Base-by-base conservation (phyloP, 2,888 invertebrate genomes). In the Plebejus melissa region DNA sequence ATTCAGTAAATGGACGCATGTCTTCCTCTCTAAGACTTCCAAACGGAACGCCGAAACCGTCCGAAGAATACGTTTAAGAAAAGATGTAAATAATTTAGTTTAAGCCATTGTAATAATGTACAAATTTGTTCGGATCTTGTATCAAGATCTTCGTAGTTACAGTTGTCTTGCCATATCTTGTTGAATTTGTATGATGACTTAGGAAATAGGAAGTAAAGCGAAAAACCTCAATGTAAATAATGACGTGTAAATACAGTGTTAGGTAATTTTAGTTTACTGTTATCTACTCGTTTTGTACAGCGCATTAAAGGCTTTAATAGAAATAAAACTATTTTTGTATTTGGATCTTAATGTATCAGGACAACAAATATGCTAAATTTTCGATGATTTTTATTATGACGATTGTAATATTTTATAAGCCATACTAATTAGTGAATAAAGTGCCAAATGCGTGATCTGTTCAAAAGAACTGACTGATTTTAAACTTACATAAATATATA, bases 51-150 rank as follows among this genome's bases (percentile, higher is more conserved):
- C 96, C 97, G 80, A 97, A 98, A 90, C 97, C 97, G 76, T 97
- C 97, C 76, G 98, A 98, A 91, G 98, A 98, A 89, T 98, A 98
- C 91, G 98, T 98, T 89, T 97, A 88, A 87, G 77, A 76, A 78
- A 72, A 41, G 57, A 74, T 83, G 83, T 83, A 82, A 79, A 82
- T 82, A 82, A 38, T 57, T 74, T 78, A 74, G 75, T 74, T 79
- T 79, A 76, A 80, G 82, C 80, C 81, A 82, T 83, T 81, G 79
- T 82, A 81, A 82, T 84, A 82, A 74, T 89, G 90, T 91, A 90
- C 84, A 90, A 87, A 87, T 82, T 85, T 86, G 82, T 87, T 88
- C 84, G 81, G 90, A 91, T 86, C 93, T 93, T 93, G 93, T 92
- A 93, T 93, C 93, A 92, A 93, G 93, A 85, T 92, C 87, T 80